These are phyloP conservation scores for Crossocerus cetratus DNA, from an alignment of 2,888 invertebrate species.

Conservation along the genomic window DNA sequence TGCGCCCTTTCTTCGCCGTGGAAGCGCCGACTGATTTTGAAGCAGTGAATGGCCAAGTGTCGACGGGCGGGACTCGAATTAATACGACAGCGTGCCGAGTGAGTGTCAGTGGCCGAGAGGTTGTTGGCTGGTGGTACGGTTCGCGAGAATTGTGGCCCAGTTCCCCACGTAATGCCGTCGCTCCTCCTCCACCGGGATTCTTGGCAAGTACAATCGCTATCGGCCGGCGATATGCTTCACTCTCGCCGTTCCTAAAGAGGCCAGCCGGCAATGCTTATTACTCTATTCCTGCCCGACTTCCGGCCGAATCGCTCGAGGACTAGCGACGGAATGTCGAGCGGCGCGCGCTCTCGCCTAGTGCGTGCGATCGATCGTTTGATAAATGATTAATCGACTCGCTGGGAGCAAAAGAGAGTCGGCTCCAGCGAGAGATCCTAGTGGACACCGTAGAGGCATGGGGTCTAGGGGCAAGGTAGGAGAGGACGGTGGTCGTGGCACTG, in stretches of 20 bases:
- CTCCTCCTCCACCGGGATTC: background rate
- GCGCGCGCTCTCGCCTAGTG: background rate
- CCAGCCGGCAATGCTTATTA: background rate
- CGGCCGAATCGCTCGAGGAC: too few species aligned
- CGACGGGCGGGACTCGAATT: too few species aligned
- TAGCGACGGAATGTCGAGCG: too few species aligned
- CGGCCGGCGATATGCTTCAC: background rate
- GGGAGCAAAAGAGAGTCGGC: background rate
- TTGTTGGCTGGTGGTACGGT: background rate
- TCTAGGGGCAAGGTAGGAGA: background rate
- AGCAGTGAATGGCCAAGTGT: too few species aligned
- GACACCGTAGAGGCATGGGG: background rate
- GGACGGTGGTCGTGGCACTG: background rate
- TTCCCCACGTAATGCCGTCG: background rate
- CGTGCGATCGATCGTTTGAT: background rate
- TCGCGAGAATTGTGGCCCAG: constrained; percentile 1
- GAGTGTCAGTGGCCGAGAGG: too few species aligned
- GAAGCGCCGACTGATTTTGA: too few species aligned
- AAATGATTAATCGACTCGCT: background rate
- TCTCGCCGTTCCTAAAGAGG: background rate
- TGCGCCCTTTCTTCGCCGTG: too few species aligned
- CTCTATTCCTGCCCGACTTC: background rate
- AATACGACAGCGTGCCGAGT: too few species aligned
- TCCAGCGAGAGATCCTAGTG: background rate
- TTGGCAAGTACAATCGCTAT: constrained; percentile 3